Conservation (phyloP, 2,797 vertebrate species). For the Sandelia bainsii region DNA sequence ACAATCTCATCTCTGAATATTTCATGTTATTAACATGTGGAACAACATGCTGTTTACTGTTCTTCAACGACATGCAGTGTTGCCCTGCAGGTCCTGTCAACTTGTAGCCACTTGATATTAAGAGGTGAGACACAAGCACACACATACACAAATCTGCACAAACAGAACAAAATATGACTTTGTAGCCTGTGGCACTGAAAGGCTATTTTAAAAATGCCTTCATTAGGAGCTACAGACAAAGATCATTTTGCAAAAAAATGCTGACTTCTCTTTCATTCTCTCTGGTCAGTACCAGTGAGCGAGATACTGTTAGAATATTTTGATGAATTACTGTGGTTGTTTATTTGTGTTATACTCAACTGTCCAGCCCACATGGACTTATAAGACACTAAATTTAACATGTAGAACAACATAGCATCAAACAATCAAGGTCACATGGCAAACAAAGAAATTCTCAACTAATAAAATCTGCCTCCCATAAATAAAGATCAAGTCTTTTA, state of each 20-base stretch:
- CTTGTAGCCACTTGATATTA: neutral
- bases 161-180: conserved; percentile 3
- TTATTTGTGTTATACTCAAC: too few species aligned
- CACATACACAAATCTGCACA: neutral
- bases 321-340: neutral
- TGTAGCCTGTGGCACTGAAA: neutral
- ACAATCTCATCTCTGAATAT: conserved; percentile 61
- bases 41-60: conserved; percentile 32
- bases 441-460: neutral
- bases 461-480: neutral
- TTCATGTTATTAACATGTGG: conserved; percentile 54
- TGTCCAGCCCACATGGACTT: neutral
- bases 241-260: conserved; percentile 2
- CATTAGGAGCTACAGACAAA: neutral
- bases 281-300: neutral
- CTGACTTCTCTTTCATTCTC: neutral
- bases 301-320: neutral
- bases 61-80: conserved; percentile 52
- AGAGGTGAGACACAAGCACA: neutral
- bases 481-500: neutral
- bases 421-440: neutral
- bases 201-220: neutral
- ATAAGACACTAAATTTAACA: too few species aligned
- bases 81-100: conserved; percentile 21
- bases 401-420: neutral